A percentile compares a stretch with the other conserved stretches of the same genome.
Conservation (phyloP, 1,140 invertebrate genomes). For the Philaenus spumarius region DNA sequence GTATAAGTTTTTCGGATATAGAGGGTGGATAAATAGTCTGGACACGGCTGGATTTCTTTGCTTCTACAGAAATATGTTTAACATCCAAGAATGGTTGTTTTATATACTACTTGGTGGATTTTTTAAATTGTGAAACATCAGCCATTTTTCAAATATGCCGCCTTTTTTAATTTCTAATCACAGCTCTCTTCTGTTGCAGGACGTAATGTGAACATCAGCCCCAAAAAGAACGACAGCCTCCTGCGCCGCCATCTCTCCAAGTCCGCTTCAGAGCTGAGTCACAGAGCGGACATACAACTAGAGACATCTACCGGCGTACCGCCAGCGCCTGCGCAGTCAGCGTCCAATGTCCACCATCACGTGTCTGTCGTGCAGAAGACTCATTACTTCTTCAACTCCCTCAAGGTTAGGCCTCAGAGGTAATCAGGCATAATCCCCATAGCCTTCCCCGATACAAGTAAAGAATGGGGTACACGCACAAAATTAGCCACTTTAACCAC, state of each 20-base stretch:
- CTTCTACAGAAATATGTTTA: too few relatives aligned
- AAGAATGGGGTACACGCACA: too few relatives aligned
- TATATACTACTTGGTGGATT: too few relatives aligned
- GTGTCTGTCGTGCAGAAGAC: constrained; percentile 58
- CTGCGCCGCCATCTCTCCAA: constrained; percentile 39
- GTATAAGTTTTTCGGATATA: too few relatives aligned
- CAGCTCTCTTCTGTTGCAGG: background rate
- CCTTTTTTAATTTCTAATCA: too few relatives aligned
- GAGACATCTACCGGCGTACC: constrained; percentile 35
- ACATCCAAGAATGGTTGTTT: too few relatives aligned
- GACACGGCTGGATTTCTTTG: too few relatives aligned
- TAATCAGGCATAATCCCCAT: constrained; percentile 6
- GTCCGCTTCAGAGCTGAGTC: constrained; percentile 41
- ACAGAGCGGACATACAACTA: constrained; percentile 7
- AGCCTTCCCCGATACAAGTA: too few relatives aligned
- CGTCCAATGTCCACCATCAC: constrained; percentile 30
- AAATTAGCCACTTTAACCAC: too few relatives aligned
- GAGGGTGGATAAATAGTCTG: too few relatives aligned
- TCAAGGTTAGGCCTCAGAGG: constrained; percentile 43
- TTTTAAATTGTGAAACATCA: too few relatives aligned
- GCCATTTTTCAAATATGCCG: too few relatives aligned
- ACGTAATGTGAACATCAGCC: background rate
- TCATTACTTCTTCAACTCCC: constrained; percentile 60
- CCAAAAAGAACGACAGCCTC: constrained; percentile 13
- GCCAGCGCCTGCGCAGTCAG: constrained; percentile 39